Percentiles rank a stretch among this genome's conserved stretches.
phyloP scores from a whole-genome alignment of 2,113 vertebrate species.

The Odocoileus hemionus region DNA sequence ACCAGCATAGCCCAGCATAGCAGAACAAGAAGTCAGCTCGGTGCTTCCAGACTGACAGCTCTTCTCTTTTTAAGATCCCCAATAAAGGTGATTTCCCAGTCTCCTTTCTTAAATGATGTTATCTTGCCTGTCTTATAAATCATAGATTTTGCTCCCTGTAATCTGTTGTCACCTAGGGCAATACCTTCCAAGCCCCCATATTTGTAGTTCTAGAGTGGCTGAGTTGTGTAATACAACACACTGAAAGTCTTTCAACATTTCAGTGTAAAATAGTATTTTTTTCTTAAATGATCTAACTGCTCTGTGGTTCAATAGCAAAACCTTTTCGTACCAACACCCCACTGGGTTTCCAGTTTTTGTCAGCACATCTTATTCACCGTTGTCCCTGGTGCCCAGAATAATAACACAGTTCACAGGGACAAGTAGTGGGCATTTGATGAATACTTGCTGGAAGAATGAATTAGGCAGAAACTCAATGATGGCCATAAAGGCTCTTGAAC shows the following conservation, averaged over 20 bases:
- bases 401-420: not conserved
- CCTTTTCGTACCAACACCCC: not conserved
- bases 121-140: not conserved
- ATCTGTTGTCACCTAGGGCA: not conserved
- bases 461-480: not conserved
- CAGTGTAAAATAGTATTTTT: not conserved
- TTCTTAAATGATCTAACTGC: not conserved
- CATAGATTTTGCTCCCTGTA: not conserved
- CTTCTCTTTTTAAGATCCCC: not conserved
- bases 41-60: not conserved
- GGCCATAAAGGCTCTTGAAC: not conserved
- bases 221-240: not conserved
- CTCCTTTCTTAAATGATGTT: not conserved
- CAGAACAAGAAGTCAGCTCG: not conserved
- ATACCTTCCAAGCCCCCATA: not conserved
- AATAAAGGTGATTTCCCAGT: not conserved
- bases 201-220: not conserved
- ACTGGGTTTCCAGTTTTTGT: not conserved
- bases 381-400: not conserved
- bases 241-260: not conserved
- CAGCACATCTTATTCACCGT: not conserved
- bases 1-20: not conserved
- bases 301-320: not conserved
- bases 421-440: not conserved
- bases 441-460: not conserved